Evolutionary conservation across 2,888 invertebrate species (phyloP), one percentile per base, ranked within the genome.

Genomic region (Cheilosia variabilis): DNA sequence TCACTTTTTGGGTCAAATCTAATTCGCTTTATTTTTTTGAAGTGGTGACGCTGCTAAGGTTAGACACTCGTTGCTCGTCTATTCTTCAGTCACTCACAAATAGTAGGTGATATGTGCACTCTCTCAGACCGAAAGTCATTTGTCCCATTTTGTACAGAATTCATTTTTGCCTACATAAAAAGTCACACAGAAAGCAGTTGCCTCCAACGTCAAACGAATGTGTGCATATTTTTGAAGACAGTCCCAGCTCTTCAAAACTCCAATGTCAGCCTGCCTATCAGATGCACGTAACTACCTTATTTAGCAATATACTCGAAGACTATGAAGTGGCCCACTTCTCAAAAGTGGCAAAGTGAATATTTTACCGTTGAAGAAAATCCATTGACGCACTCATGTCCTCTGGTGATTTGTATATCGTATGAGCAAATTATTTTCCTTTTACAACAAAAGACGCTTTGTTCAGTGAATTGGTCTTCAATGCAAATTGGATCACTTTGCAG

Each of bases 211-310:
- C 45, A 45, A 17, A n/a, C 4, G 34, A 24, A 50, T n/a, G 2
- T 6, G 27, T 6, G 6, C 10, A 45, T 62, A 13, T n/a, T 31
- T 22, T 34, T 19, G 7, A 47, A 47, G 5, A 10, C 9, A 7
- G 27, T 13, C 31, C 13, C 7, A 41, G 9, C 63, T 24, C 47
- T 69, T 57, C 47, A 65, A 37, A 66, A 66, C 63, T 52, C 55
- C 66, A 27, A 66, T 75, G 66, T 62, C 80, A 60, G 43, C 62
- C 55, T 22, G 17, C 17, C 57, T 57, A 81, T 81, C 81, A 27
- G 81, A 81, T 81, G 76, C 76, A 81, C 81, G 81, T 81, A 53
- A 76, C 58, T n/a, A 57, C 37, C 68, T 63, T 31, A 52, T 57
- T 50, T 31, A 55, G 43, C 34, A 41, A 52, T 17, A 41, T 43